Conservation (phyloP, 2,797 vertebrate species). For the Petrocephalus sullivani region DNA sequence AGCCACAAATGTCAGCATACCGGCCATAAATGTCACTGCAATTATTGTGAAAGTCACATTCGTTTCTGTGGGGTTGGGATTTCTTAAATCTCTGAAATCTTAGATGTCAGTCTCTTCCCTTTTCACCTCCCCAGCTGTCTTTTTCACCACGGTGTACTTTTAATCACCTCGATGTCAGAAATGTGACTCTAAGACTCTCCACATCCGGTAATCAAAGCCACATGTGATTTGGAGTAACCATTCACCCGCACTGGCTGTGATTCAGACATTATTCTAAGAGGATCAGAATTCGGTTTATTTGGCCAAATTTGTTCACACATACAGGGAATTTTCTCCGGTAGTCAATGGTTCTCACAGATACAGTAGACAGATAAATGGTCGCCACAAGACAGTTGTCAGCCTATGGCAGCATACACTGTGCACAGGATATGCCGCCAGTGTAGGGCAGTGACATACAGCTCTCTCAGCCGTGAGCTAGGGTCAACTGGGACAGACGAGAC, state of each 20-base stretch:
- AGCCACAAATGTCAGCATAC: background rate
- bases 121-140: background rate
- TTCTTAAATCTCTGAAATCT: background rate
- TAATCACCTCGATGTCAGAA: background rate
- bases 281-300: background rate
- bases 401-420: background rate
- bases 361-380: background rate
- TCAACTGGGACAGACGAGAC: background rate
- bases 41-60: background rate
- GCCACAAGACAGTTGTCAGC: background rate
- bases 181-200: background rate
- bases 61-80: background rate
- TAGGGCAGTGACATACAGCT: background rate
- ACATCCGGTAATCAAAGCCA: background rate
- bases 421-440: too few relatives aligned
- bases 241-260: background rate
- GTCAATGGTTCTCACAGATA: background rate
- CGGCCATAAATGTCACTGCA: background rate
- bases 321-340: background rate
- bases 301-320: background rate
- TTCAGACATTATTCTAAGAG: background rate
- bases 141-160: background rate
- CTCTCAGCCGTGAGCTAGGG: background rate
- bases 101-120: background rate
- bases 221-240: background rate